Base-by-base conservation (phyloP, 1,140 invertebrate genomes). In the Diorhabda sublineata region DNA sequence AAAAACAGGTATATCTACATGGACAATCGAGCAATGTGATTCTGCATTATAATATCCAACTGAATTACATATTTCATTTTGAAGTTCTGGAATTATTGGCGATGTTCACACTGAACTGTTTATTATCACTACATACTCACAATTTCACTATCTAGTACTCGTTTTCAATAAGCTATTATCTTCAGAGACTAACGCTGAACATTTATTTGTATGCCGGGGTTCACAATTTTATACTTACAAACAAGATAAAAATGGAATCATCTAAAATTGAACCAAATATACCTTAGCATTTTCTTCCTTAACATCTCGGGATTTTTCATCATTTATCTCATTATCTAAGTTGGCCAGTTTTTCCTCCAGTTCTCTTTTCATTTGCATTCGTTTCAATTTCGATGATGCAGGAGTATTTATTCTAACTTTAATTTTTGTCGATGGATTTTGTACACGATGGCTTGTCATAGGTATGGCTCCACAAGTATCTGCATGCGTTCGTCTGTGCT, bases 401-500 rank as follows among this genome's bases (percentile, higher is more conserved):
- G 73, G 73, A 42, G 74, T 79, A 77, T 74, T 80, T 61, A 76
- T 69, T 66, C 68, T 71, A 7, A 76, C 69, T 66, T 74, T 75
- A n/a, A 74, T 69, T 69, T 74, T 73, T 43, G 75, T 76, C 4
- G 65, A 41, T 4, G 74, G 74, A 66, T 76, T 68, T 61, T 70
- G 64, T 45, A 76, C 74, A n/a, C 72, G 64, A 65, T 76, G 75
- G 4, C 68, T 73, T 42, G 74, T 76, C 57, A 75, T 69, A 0
- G 77, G 76, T 26, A 75, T 70, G 52, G 61, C 45, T 3, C 82
- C 82, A 71, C 82, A 83, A 3, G 77, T 81, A 11, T 82, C 77
- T 0, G 80, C 81, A 61, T 81, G 80, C 44, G 77, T 79, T 64
- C 74, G 75, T 60, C 81, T 73, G 71, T 84, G 83, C 73, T 83